These are phyloP conservation scores for Pteruthius melanotis DNA, from an alignment of 2,113 vertebrate genomes.

Conservation along the genomic window DNA sequence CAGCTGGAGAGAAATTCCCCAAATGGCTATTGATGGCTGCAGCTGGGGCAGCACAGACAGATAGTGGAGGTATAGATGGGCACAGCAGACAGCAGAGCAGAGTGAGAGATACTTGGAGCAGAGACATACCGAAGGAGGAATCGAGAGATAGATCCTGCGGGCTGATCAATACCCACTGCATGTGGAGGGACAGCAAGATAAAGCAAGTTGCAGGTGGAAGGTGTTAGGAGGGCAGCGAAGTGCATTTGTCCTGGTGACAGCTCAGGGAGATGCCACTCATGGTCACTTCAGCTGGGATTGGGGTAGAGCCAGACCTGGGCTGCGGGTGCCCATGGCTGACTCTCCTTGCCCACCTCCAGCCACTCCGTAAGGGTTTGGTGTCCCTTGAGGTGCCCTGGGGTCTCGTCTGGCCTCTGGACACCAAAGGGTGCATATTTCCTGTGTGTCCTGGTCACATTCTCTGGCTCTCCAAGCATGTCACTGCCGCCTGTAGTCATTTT, in stretches of 20 bases:
- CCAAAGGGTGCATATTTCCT: background rate
- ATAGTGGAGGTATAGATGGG: background rate
- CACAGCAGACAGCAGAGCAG: background rate
- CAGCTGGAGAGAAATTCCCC: background rate
- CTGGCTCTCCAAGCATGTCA: background rate
- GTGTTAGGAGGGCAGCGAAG: background rate
- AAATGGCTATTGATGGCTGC: background rate
- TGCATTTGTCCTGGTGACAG: background rate
- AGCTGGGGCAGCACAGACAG: background rate
- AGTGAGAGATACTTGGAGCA: constrained; percentile 43
- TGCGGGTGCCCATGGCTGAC: background rate
- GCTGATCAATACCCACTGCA: constrained; percentile 54
- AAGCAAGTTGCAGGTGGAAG: constrained; percentile 2
- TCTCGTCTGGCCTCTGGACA: background rate
- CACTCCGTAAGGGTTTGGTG: background rate
- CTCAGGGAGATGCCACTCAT: background rate
- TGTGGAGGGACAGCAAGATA: constrained; percentile 44
- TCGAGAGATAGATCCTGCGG: constrained; percentile 25
- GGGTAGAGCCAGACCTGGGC: fast-evolving
- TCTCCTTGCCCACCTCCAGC: background rate
- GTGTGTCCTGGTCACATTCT: background rate
- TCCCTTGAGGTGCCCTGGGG: background rate
- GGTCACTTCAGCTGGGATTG: background rate
- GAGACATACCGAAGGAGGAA: constrained; percentile 37
- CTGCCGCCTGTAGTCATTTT: background rate